Percentiles rank a stretch among this genome's conserved stretches.
phyloP scores from a whole-genome alignment of 2,113 vertebrate species.

The Choloepus hoffmanni region DNA sequence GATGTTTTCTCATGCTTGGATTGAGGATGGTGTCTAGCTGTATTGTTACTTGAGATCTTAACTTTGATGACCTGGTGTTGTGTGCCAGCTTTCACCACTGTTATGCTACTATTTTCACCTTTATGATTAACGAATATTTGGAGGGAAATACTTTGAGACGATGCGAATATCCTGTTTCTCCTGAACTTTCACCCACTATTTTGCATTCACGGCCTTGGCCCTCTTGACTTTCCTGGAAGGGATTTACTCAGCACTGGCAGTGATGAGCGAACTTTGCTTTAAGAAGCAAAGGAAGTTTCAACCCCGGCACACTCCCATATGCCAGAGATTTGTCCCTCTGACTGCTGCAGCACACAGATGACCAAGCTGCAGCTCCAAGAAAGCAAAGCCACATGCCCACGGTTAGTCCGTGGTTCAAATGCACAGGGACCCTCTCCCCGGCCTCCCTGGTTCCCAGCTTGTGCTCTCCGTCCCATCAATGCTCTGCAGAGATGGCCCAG shows the following conservation, averaged over 20 bases:
- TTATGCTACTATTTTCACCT: too few species aligned
- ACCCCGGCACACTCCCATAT: rapidly evolving
- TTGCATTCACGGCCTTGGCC: background rate
- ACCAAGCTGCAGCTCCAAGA: background rate
- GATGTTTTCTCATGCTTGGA: too few species aligned
- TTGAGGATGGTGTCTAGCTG: too few species aligned
- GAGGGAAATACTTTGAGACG: too few species aligned
- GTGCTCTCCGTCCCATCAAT: background rate
- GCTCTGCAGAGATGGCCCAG: background rate
- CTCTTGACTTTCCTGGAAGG: background rate
- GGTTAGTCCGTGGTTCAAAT: background rate
- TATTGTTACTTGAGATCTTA: too few species aligned
- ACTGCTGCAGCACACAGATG: background rate
- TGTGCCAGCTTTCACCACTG: too few species aligned
- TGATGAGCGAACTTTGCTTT: background rate
- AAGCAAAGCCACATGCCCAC: background rate
- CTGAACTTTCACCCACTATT: too few species aligned
- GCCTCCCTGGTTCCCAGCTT: rapidly evolving
- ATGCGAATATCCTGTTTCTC: too few species aligned
- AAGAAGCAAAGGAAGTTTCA: background rate
- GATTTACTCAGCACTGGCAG: background rate
- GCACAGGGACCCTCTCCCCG: rapidly evolving
- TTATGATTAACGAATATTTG: too few species aligned
- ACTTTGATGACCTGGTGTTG: too few species aligned
- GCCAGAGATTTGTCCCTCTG: too few species aligned